phyloP scores from a whole-genome alignment of 2,888 invertebrate species.

The Dynastes grantii region DNA sequence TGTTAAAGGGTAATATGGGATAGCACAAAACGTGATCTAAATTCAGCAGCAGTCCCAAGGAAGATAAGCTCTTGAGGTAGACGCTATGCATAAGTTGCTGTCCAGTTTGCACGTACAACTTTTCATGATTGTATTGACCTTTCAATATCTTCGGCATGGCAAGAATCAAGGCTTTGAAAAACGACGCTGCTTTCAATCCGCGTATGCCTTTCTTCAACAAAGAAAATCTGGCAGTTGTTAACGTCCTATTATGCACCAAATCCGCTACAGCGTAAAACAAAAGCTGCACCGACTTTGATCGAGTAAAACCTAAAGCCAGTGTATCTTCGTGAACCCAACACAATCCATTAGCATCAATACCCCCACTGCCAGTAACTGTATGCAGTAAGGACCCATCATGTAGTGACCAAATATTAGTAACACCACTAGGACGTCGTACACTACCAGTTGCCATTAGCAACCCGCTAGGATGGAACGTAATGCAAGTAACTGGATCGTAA shows the following conservation, averaged over 20 bases:
- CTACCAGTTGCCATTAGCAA: constrained; percentile 74
- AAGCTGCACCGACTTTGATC: constrained; percentile 73
- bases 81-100: constrained; percentile 75
- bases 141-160: constrained; percentile 72
- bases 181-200: constrained; percentile 73
- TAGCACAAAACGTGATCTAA: constrained; percentile 74
- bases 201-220: constrained; percentile 72
- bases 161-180: constrained; percentile 71
- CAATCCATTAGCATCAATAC: constrained; percentile 70
- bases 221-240: constrained; percentile 72
- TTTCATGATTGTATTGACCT: constrained; percentile 74
- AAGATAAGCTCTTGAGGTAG: constrained; percentile 74
- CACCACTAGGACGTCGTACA: constrained; percentile 70
- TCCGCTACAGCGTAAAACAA: constrained; percentile 70
- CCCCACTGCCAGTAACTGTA: constrained; percentile 72
- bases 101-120: constrained; percentile 74
- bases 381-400: constrained; percentile 74
- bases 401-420: constrained; percentile 77
- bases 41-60: constrained; percentile 73
- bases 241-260: constrained; percentile 69
- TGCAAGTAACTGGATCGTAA: constrained; percentile 71
- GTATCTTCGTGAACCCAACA: constrained; percentile 72
- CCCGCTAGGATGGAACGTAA: constrained; percentile 72
- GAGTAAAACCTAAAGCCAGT: constrained; percentile 73
- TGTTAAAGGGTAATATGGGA: constrained; percentile 71